phyloP scores from a whole-genome alignment of 1,140 invertebrate species.

The Calephelis virginiensis region DNA sequence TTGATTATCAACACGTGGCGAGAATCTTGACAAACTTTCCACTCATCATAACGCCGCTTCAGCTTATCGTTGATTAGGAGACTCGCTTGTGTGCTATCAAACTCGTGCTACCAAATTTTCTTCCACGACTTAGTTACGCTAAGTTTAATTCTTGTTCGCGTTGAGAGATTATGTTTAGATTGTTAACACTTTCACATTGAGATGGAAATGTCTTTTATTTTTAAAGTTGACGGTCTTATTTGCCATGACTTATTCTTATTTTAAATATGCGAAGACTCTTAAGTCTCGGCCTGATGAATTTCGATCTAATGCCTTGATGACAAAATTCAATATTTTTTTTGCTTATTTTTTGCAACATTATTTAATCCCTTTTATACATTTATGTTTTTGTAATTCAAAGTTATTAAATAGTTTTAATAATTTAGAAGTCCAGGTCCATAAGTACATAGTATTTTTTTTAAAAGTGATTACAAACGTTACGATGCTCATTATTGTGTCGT shows the following conservation, averaged over 20 bases:
- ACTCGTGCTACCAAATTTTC: slow-evolving; percentile 13
- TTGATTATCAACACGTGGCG: slow-evolving; percentile 66
- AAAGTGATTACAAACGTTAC: too few species aligned
- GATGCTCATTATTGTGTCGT: too few species aligned
- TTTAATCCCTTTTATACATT: too few species aligned
- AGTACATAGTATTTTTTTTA: too few species aligned
- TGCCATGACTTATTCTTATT: not conserved
- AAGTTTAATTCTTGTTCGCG: slow-evolving; percentile 11
- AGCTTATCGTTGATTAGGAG: slow-evolving; percentile 38
- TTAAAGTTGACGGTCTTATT: not conserved
- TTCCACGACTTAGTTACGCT: not conserved
- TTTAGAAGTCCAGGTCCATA: too few species aligned
- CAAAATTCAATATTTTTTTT: too few species aligned
- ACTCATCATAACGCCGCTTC: slow-evolving; percentile 49
- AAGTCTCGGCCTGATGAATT: not conserved
- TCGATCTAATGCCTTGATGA: too few species aligned
- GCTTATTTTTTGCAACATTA: too few species aligned
- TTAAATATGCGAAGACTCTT: not conserved
- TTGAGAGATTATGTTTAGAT: slow-evolving; percentile 9
- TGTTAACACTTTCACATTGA: not conserved
- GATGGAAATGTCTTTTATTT: not conserved
- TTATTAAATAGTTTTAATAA: too few species aligned
- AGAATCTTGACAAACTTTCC: slow-evolving; percentile 43
- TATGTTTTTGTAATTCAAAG: too few species aligned
- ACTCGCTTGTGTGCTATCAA: slow-evolving; percentile 10